Conservation (phyloP, 1,140 invertebrate genomes). For the Lepidotrigona ventralis region DNA sequence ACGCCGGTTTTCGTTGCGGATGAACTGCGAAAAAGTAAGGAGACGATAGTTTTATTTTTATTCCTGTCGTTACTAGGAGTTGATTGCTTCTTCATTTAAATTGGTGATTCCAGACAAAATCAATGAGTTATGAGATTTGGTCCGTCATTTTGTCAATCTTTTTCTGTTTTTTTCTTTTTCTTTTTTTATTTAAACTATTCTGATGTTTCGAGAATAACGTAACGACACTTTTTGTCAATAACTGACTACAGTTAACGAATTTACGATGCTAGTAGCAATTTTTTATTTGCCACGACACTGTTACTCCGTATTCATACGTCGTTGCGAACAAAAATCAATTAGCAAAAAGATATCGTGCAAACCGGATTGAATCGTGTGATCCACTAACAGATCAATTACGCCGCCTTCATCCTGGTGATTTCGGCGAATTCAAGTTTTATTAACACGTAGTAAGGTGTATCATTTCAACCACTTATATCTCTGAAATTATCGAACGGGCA, state of each 20-base stretch:
- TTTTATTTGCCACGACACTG: neutral
- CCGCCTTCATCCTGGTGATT: neutral
- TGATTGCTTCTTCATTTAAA: neutral
- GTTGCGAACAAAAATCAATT: neutral
- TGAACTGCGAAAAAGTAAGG: neutral
- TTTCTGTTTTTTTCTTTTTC: no score
- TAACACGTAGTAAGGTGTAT: neutral
- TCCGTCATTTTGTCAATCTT: neutral
- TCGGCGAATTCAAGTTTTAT: neutral
- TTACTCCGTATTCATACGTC: neutral
- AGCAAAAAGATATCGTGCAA: neutral
- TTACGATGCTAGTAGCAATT: neutral
- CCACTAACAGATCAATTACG: neutral
- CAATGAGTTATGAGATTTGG: neutral
- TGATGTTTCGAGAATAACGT: no score
- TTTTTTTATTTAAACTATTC: neutral
- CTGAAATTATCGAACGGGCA: neutral
- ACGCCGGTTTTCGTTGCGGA: neutral
- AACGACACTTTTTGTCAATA: neutral
- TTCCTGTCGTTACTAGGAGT: fast-evolving
- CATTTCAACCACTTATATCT: neutral
- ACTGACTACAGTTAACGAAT: neutral
- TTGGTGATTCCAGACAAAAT: neutral
- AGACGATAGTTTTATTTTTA: neutral
- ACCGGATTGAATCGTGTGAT: neutral